Evolutionary conservation across 37 sponge, comb jelly and placozoan species (phyloP).

Genomic region (Cliona cf. orientalis): DNA sequence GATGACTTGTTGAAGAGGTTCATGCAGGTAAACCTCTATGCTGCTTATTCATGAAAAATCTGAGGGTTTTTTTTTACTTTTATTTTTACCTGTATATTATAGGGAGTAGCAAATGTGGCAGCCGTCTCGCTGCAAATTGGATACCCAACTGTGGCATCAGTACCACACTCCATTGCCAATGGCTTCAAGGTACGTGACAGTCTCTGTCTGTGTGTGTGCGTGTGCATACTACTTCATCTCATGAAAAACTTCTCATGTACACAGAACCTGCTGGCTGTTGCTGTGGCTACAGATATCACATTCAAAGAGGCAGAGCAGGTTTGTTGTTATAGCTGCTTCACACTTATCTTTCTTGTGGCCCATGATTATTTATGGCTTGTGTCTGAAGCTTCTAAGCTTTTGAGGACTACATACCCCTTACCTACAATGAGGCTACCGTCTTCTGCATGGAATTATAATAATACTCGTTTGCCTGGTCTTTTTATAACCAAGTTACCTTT

Average conservation of each 20-base stretch:
- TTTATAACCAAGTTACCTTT: neutral
- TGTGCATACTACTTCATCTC: neutral
- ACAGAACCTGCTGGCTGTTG: conserved; percentile 93
- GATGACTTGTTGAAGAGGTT: conserved; percentile 83
- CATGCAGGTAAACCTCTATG: conserved; percentile 63
- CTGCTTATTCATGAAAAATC: neutral
- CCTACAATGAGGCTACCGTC: conserved; percentile 49
- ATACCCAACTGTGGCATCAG: conserved; percentile 93
- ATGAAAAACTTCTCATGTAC: neutral
- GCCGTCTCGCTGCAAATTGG: conserved; percentile 86
- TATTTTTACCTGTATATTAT: neutral
- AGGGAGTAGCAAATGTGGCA: conserved; percentile 89
- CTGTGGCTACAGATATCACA: conserved; percentile 92
- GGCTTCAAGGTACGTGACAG: conserved; percentile 86
- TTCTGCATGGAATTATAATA: neutral
- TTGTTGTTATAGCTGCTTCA: neutral
- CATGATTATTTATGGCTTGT: neutral
- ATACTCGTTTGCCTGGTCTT: neutral
- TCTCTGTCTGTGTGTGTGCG: neutral
- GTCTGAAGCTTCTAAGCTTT: neutral
- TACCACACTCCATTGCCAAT: conserved; percentile 95
- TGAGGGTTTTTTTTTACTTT: neutral
- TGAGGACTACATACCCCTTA: conserved; percentile 12
- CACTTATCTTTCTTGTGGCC: too few species aligned
- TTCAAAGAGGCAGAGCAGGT: conserved; percentile 97